Evolutionary conservation across 2,113 vertebrate species (phyloP).

Genomic region (Ceratotherium simum): DNA sequence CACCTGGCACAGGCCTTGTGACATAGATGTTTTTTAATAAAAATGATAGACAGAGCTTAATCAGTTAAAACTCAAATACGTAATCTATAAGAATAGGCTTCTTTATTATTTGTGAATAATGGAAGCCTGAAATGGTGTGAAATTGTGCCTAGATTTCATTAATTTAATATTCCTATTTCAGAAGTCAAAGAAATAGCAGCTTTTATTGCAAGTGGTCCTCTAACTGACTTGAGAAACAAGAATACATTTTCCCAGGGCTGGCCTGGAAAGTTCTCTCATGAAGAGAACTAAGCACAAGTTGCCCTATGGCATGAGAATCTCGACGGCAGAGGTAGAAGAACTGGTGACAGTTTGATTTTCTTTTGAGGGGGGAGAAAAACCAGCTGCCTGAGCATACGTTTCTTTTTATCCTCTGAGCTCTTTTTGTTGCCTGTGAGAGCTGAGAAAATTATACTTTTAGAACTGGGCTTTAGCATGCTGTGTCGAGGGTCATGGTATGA

Average conservation of each 20-base stretch:
- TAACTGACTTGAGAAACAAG: not conserved
- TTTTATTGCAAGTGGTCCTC: not conserved
- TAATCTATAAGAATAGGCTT: not conserved
- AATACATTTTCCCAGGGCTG: constrained; percentile 21
- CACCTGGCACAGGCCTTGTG: not conserved
- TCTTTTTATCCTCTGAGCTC: not conserved
- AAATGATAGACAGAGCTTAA: not conserved
- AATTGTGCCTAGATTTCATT: not conserved
- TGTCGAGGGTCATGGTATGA: not conserved
- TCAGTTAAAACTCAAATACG: not conserved
- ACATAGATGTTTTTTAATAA: not conserved
- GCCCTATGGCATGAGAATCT: not conserved
- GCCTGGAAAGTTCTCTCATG: not conserved
- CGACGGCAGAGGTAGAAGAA: constrained; percentile 11
- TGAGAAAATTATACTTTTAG: constrained; percentile 9
- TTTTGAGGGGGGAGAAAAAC: not conserved
- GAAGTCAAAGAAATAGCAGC: not conserved
- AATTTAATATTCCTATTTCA: not conserved
- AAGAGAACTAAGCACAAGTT: not conserved
- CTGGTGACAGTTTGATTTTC: constrained; percentile 1
- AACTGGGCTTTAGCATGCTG: not conserved
- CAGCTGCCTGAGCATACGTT: not conserved
- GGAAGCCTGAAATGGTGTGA: not conserved
- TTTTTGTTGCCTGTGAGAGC: constrained; percentile 22
- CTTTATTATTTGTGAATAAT: not conserved